phyloP scores from a whole-genome alignment of 2,113 vertebrate genomes.

The Oophaga pumilio region DNA sequence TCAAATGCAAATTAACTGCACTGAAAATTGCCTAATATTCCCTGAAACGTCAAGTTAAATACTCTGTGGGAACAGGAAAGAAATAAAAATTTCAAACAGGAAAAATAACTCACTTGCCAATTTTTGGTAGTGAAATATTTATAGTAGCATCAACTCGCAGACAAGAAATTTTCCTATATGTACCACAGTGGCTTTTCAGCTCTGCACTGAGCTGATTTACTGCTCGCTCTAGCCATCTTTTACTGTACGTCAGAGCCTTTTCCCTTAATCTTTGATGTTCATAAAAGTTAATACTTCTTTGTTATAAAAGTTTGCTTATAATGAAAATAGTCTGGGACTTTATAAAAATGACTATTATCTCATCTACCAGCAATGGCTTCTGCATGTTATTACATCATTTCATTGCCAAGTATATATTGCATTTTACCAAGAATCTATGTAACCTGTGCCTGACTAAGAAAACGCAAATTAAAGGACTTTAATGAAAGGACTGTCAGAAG shows the following conservation, averaged over 20 bases:
- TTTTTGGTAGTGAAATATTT: slow-evolving; percentile 24
- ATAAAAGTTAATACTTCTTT: slow-evolving; percentile 42
- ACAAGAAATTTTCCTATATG: slow-evolving; percentile 6
- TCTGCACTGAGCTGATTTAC: slow-evolving; percentile 17
- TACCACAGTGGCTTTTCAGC: not conserved
- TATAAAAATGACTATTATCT: slow-evolving; percentile 1
- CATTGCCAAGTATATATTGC: slow-evolving; percentile 34
- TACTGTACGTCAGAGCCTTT: slow-evolving; percentile 24
- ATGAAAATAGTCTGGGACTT: slow-evolving; percentile 4
- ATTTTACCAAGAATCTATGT: slow-evolving; percentile 1
- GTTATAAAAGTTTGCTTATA: not conserved
- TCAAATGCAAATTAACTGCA: not conserved
- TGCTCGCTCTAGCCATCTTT: not conserved
- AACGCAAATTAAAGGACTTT: not conserved
- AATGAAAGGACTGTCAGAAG: not conserved
- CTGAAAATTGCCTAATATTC: not conserved
- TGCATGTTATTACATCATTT: slow-evolving; percentile 7
- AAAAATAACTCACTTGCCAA: slow-evolving; percentile 8
- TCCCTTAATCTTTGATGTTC: slow-evolving; percentile 15
- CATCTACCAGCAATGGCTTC: slow-evolving; percentile 10
- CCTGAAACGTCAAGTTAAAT: not conserved
- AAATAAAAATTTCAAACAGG: not conserved
- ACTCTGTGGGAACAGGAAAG: not conserved
- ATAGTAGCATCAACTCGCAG: not conserved
- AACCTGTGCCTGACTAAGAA: slow-evolving; percentile 25